These are phyloP conservation scores for Etheostoma nigrum DNA, from an alignment of 2,797 vertebrate species.

Conservation along the genomic window DNA sequence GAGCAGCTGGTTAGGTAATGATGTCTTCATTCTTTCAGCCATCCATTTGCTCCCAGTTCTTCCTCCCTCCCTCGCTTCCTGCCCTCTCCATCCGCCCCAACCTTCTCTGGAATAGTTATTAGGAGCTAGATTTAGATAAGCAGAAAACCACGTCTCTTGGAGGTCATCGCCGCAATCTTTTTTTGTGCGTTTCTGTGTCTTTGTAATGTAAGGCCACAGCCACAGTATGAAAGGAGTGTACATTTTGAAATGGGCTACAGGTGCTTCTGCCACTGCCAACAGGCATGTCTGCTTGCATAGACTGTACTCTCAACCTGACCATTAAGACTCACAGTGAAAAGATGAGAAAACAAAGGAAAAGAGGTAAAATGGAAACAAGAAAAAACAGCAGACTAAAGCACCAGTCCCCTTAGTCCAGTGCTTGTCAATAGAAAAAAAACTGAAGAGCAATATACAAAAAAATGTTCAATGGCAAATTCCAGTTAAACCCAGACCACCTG, in stretches of 20 bases:
- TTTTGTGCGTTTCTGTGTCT: constrained; percentile 46
- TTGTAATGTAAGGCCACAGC: constrained; percentile 32
- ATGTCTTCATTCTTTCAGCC: constrained; percentile 63
- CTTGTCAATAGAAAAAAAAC: constrained; percentile 8
- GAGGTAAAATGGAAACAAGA: constrained; percentile 12
- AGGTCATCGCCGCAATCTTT: constrained; percentile 11
- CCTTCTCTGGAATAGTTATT: constrained; percentile 61
- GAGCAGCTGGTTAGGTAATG: constrained; percentile 67
- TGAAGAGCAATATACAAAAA: constrained; percentile 9
- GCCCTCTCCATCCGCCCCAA: constrained; percentile 51
- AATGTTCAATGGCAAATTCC: constrained; percentile 32
- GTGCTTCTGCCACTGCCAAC: constrained; percentile 33
- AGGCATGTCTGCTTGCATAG: constrained; percentile 59
- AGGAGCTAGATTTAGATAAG: constrained; percentile 76
- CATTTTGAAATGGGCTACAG: constrained; percentile 43
- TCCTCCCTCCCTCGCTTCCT: constrained; percentile 42
- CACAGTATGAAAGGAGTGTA: constrained; percentile 51
- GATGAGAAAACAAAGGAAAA: constrained; percentile 8
- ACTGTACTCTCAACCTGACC: constrained; percentile 34
- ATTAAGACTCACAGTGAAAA: constrained; percentile 22
- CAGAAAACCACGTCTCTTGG: constrained; percentile 31
- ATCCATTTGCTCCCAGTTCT: constrained; percentile 53
- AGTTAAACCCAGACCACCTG: constrained; percentile 58
- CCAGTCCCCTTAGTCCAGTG: constrained; percentile 7
- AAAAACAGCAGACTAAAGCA: constrained; percentile 42